Evolutionary conservation across 37 sponge, comb jelly and placozoan genomes (phyloP), one percentile per base, ranked within the genome.

Genomic region (Lycopodina hypogea): DNA sequence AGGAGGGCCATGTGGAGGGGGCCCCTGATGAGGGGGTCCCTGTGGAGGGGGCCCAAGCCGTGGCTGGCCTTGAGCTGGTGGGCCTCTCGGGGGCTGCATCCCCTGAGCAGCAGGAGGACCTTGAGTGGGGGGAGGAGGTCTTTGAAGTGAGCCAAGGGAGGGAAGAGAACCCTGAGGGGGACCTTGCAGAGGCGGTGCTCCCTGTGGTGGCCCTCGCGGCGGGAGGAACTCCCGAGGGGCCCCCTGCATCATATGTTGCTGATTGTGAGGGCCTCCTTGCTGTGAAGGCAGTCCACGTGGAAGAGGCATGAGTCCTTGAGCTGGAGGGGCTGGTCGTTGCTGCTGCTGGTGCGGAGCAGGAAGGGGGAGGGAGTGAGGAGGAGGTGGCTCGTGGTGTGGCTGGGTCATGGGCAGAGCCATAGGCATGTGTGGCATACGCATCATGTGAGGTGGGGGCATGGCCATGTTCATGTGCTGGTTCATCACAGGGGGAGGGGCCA

Each of bases 401-500:
- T 3, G 28, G 4, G 60, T 3, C n/a, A n/a, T 15, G 33, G 14
- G 42, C 4, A 45, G 37, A 17, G 8, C 28, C 29, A 26, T 18
- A 23, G 24, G 17, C 18, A 38, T 6, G 4, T 38, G 38, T 9
- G 6, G 8, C 68, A 68, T 68, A 19, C 29, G 40, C 9, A 60
- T 24, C 52, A 70, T 24, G 9, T 57, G 79, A 21, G 81, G 72
- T 2, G 71, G 79, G 22, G 59, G 40, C 71, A 53, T 41, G n/a
- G 37, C 15, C 52, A 55, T 71, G 1, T 59, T 61, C 48, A 64
- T 64, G 26, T 53, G 58, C 9, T 58, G 71, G 51, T 59, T 39
- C 70, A 56, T 39, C 39, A 59, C 28, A 39, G 62, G 81, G 12
- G 81, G 81, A 24, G 72, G 33, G 32, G 79, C 74, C 74, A 73